Evolutionary conservation across 2,797 vertebrate species (phyloP).

Genomic region (Benthosema pterotum): DNA sequence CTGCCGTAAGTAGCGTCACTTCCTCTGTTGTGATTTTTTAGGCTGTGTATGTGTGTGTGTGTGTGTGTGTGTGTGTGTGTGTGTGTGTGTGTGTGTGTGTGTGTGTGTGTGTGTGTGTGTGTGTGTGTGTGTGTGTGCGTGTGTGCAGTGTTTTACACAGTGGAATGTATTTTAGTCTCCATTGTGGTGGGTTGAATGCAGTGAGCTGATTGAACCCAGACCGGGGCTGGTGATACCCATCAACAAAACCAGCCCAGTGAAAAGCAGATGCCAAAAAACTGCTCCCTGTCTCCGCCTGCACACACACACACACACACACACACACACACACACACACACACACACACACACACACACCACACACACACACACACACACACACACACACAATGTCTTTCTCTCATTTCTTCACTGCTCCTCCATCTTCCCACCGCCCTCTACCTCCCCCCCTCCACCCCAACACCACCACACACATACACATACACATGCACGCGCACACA

Average conservation of each 20-base stretch:
- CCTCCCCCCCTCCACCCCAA: background rate
- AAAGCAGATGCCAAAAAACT: slow-evolving; percentile 57
- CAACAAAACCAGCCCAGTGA: slow-evolving; percentile 68
- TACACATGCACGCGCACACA: background rate
- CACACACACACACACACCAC: too few relatives aligned
- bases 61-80: slow-evolving; percentile 4
- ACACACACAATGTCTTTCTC: slow-evolving; percentile 16
- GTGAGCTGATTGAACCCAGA: slow-evolving; percentile 70
- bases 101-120: slow-evolving; percentile 5
- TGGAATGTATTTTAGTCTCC: slow-evolving; percentile 53
- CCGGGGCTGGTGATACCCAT: slow-evolving; percentile 64
- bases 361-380: too few relatives aligned
- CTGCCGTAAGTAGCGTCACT: slow-evolving; percentile 4
- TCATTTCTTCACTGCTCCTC: background rate
- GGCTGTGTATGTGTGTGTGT: slow-evolving; percentile 17
- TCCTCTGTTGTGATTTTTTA: slow-evolving; percentile 39
- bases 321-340: too few relatives aligned
- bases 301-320: background rate
- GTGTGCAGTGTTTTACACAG: slow-evolving; percentile 5
- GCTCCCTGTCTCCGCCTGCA: slow-evolving; percentile 8
- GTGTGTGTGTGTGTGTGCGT: slow-evolving; percentile 2
- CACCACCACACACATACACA: too few relatives aligned
- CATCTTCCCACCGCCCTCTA: background rate
- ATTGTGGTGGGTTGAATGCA: slow-evolving; percentile 60
- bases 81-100: background rate